Evolutionary conservation across 2,888 invertebrate species (phyloP), one percentile per base, ranked within the genome.

Genomic region (Antheraea assamensis): DNA sequence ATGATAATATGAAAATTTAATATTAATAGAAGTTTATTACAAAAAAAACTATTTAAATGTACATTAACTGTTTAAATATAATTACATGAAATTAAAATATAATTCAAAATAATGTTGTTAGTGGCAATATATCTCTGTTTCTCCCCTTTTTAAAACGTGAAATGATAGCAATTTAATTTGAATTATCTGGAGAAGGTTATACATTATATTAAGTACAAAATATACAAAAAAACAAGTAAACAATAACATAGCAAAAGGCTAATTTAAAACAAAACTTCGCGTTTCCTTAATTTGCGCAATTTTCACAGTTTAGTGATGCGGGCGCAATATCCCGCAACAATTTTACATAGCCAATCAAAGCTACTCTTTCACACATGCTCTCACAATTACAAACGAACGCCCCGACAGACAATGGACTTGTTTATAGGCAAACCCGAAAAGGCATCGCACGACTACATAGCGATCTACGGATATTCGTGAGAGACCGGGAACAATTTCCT

Each of bases 401-500:
- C 72, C 74, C 72, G 76, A 76, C 74, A 71, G 72, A 72, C 74
- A 75, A 75, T 75, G 68, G 74, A 71, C 70, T 73, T 73, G 70
- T 74, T 74, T 74, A 74, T 66, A 71, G 72, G 42, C 52, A 27
- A 49, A 76, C 85, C 87, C 80, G 79, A 86, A 87, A 87, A 87
- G 87, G 87, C 79, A 79, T 82, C 81, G 83, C 87, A 87, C 87
- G 87, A 83, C 71, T 47, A 74, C 15, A 68, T 68, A 24, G 61
- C 72, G 74, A 24, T 72, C 52, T 61, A 71, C 47, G 61, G 66
- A 64, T 64, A 71, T 78, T 83, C 84, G 86, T 84, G 84, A 83
- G 83, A 79, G 77, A 75, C 74, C 75, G 76, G 78, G 81, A 83
- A 90, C 90, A 85, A 90, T 90, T 90, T 90, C 89, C 90, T 90